Percentiles rank a stretch among this genome's conserved stretches.
phyloP scores from a whole-genome alignment of 2,797 vertebrate species.

The Typhlichthys subterraneus region DNA sequence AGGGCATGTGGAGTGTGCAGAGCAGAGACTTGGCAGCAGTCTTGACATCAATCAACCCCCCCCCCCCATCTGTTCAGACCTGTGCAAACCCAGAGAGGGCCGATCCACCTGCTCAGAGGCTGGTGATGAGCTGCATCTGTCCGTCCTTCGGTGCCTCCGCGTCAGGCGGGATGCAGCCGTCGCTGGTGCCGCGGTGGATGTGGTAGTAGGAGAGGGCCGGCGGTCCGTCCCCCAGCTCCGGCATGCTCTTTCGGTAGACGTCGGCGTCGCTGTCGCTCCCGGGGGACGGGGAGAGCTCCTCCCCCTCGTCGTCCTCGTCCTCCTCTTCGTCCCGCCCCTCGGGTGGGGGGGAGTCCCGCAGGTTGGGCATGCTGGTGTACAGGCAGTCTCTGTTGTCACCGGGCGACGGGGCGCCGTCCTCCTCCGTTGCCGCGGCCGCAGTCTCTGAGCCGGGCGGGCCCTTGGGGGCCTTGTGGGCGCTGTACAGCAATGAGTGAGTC shows the following conservation, averaged over 20 bases:
- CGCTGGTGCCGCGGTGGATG: slow-evolving; percentile 91
- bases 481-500: slow-evolving; percentile 99
- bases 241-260: slow-evolving; percentile 95
- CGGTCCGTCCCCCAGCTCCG: slow-evolving; percentile 89
- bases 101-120: slow-evolving; percentile 82
- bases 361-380: slow-evolving; percentile 98
- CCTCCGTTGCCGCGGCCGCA: slow-evolving; percentile 81
- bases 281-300: slow-evolving; percentile 83
- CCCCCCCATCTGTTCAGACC: slow-evolving; percentile 50
- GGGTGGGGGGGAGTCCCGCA: slow-evolving; percentile 92
- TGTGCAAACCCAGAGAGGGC: slow-evolving; percentile 65
- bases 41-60: slow-evolving; percentile 50
- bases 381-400: slow-evolving; percentile 93
- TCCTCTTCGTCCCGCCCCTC: slow-evolving; percentile 35
- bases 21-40: slow-evolving; percentile 50
- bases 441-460: slow-evolving; percentile 81
- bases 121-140: slow-evolving; percentile 99
- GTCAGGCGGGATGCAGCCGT: slow-evolving; percentile 90
- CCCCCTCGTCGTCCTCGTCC: slow-evolving; percentile 80
- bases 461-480: slow-evolving; percentile 82
- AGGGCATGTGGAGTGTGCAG: slow-evolving; percentile 51
- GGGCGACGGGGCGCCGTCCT: slow-evolving; percentile 83
- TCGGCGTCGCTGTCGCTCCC: slow-evolving; percentile 91
- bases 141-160: slow-evolving; percentile 87
- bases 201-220: slow-evolving; percentile 95